These are phyloP conservation scores for Poeciliopsis turrubarensis DNA, from an alignment of 2,113 vertebrate species.

Conservation along the genomic window DNA sequence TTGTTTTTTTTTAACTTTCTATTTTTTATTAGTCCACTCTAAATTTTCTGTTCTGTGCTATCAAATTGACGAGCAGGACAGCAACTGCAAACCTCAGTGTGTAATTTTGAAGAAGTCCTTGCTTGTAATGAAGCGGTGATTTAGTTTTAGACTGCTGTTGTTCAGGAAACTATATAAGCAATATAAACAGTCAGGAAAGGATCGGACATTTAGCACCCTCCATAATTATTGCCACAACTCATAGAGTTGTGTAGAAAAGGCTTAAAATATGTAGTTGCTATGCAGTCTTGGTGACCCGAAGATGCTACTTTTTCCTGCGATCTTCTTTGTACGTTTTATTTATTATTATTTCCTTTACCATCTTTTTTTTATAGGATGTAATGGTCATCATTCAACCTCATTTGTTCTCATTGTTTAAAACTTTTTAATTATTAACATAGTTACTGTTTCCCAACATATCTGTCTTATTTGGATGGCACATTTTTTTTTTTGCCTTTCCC, in stretches of 20 bases:
- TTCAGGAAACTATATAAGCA: neutral
- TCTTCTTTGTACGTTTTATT: too few species aligned
- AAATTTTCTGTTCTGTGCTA: neutral
- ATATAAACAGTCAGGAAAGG: neutral
- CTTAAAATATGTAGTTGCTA: neutral
- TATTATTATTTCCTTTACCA: too few species aligned
- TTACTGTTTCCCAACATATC: neutral
- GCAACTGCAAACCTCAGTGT: neutral
- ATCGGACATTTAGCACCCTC: neutral
- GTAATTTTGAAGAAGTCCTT: neutral
- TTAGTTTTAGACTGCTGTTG: neutral
- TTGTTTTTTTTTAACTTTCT: neutral
- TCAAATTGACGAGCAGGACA: neutral
- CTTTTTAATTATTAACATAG: neutral
- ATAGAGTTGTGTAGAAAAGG: neutral
- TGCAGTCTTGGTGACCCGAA: too few species aligned
- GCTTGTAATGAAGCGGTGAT: too few species aligned
- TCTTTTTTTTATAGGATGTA: too few species aligned
- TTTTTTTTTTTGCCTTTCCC: neutral
- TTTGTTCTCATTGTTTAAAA: neutral
- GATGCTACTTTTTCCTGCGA: too few species aligned
- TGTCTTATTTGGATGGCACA: neutral
- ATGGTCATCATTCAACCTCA: too few species aligned
- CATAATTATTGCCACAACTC: neutral
- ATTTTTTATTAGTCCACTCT: neutral